Base-by-base conservation (phyloP, 1,140 invertebrate genomes). In the Saxidomus purpurata region DNA sequence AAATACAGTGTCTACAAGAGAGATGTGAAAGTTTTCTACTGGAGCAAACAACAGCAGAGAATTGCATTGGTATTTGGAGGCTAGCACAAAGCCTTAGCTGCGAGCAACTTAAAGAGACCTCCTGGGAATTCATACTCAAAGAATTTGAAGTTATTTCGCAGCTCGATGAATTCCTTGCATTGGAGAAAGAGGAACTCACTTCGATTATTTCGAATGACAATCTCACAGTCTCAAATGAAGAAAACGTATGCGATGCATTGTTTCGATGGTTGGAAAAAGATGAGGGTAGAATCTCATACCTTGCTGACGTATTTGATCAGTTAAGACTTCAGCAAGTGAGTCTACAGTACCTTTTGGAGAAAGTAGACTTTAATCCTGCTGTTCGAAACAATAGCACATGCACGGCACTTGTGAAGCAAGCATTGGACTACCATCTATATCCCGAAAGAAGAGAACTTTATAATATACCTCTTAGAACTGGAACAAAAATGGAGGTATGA, bases 331-430 rank as follows among this genome's bases (percentile, higher is more conserved):
- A 91, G 13, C 89, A 91, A 79, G 89, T 92, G 0, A 91, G 90
- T 69, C 91, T 92, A 34, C 91, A 93, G 80, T 93, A 90, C 47
- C 88, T 93, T 9, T 86, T 93, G 52, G 91, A 93, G 82, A 90
- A 92, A 22, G 89, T 92, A 31, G 87, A 89, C 47, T 89, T 89
- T 49, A 74, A 89, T 49, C 87, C 87, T 1, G 40, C 63, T 34
- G 87, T 89, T 11, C 40, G 87, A 25, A 83, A 83, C 52, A 76
- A 83, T 71, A 19, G 47, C 19, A 74, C 67, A 31, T 89, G 87
- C 43, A 89, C 87, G 25, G 52, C 34, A 22, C 61, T 89, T 13
- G 80, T 93, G 17, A 90, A 91, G 36, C 83, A 92, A 31, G 92
- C 92, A 52, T 86, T 92, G 28, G 91, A 93, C 79, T 93, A 89